Evolutionary conservation across 1,140 invertebrate species (phyloP).

Genomic region (Apis dorsata): DNA sequence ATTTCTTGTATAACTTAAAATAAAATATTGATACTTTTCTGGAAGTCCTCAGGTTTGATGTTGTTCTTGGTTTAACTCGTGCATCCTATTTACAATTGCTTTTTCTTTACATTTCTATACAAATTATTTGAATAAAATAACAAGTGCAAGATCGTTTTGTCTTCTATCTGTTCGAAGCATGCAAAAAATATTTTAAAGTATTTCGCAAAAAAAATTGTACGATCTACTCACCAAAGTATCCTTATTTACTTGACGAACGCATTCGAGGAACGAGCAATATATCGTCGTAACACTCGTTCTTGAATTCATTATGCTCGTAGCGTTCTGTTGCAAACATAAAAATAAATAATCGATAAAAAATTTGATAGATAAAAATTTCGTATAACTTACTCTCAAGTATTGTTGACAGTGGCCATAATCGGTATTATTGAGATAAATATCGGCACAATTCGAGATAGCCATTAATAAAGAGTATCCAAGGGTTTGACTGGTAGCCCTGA

Average conservation of each 20-base stretch:
- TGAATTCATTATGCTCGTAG: constrained; percentile 49
- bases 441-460: constrained; percentile 67
- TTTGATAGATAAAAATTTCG: background rate
- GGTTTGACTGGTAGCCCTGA: constrained; percentile 62
- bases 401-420: constrained; percentile 69
- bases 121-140: background rate
- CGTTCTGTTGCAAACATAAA: constrained; percentile 62
- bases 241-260: constrained; percentile 74
- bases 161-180: background rate
- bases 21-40: background rate
- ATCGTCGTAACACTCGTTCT: constrained; percentile 57
- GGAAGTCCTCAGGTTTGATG: background rate
- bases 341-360: background rate
- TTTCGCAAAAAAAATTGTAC: background rate
- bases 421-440: constrained; percentile 69
- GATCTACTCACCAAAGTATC: constrained; percentile 67
- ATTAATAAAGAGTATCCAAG: constrained; percentile 67
- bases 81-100: constrained; percentile 44
- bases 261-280: constrained; percentile 74
- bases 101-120: constrained; percentile 12
- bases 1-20: constrained; percentile 4
- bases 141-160: background rate
- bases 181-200: background rate
- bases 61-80: background rate
- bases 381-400: constrained; percentile 66